Percentiles rank a stretch among this genome's conserved stretches.
These are phyloP conservation scores for Biston betularia DNA, from an alignment of 2,888 invertebrate species.

Conservation along the genomic window DNA sequence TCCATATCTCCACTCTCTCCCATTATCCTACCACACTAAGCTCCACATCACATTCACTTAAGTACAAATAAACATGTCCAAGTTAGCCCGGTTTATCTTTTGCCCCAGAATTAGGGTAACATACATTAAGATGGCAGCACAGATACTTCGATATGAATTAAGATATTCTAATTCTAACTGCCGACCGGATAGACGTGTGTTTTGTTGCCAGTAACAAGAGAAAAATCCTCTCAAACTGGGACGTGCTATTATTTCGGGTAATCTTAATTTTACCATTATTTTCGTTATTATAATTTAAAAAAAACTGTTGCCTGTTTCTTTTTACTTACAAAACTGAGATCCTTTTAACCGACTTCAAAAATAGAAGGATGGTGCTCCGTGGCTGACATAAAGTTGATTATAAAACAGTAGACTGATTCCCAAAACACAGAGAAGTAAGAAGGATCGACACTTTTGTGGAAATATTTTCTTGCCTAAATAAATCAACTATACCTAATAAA, in stretches of 20 bases:
- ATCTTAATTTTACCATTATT: not conserved
- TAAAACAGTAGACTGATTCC: too few species aligned
- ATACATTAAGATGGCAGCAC: constrained; percentile 85
- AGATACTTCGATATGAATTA: constrained; percentile 89
- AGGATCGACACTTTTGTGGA: too few species aligned
- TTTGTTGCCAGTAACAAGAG: constrained; percentile 50
- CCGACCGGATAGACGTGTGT: constrained; percentile 51
- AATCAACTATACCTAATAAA: too few species aligned
- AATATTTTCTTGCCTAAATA: too few species aligned
- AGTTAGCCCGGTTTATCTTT: constrained; percentile 73
- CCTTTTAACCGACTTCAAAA: too few species aligned
- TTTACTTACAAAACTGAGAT: too few species aligned
- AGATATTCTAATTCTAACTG: constrained; percentile 90
- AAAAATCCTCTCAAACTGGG: constrained; percentile 23
- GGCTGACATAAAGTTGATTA: too few species aligned
- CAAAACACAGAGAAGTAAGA: too few species aligned
- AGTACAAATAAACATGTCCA: constrained; percentile 80
- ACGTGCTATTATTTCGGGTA: not conserved
- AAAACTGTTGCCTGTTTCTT: too few species aligned
- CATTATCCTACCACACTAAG: constrained; percentile 29
- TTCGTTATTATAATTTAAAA: too few species aligned
- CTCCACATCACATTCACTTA: constrained; percentile 75
- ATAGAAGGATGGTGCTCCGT: too few species aligned
- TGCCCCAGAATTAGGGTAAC: constrained; percentile 83
- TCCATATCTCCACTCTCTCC: constrained; percentile 3